A percentile compares a stretch with the other conserved stretches of the same genome.
These are phyloP conservation scores for Patella ulyssiponensis DNA, from an alignment of 2,888 invertebrate genomes.

Conservation along the genomic window DNA sequence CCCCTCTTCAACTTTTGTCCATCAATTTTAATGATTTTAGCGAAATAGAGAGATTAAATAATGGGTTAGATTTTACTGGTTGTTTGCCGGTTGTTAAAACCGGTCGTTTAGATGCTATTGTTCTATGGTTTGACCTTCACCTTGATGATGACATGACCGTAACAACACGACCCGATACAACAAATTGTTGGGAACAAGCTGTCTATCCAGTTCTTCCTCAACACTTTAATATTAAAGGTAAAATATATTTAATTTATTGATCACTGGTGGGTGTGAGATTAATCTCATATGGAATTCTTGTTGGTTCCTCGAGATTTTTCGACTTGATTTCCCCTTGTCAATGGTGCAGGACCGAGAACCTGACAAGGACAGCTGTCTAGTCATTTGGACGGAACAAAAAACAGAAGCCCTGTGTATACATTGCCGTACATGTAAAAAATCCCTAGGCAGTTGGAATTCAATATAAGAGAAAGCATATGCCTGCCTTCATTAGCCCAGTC, in stretches of 20 bases:
- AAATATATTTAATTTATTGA: neutral
- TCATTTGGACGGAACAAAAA: too few relatives aligned
- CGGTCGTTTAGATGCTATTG: slow-evolving; percentile 79
- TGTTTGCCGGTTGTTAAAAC: slow-evolving; percentile 48
- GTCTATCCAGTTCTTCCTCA: slow-evolving; percentile 76
- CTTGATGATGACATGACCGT: slow-evolving; percentile 78
- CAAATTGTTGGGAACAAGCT: slow-evolving; percentile 85
- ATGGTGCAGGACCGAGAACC: too few relatives aligned
- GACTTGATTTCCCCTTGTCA: too few relatives aligned
- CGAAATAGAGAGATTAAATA: slow-evolving; percentile 43
- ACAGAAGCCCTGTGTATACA: too few relatives aligned
- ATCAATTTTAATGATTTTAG: slow-evolving; percentile 78
- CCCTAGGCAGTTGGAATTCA: too few relatives aligned
- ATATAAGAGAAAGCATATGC: too few relatives aligned
- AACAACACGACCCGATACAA: slow-evolving; percentile 77
- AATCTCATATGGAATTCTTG: too few relatives aligned
- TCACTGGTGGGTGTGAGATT: neutral
- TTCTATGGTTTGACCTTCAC: slow-evolving; percentile 83
- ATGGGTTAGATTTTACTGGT: slow-evolving; percentile 40
- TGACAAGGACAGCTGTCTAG: too few relatives aligned
- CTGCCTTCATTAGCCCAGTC: too few relatives aligned
- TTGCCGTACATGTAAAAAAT: too few relatives aligned
- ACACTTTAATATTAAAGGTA: slow-evolving; percentile 22
- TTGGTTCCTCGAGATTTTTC: too few relatives aligned
- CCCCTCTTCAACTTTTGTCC: slow-evolving; percentile 75